Percentiles rank a stretch among this genome's conserved stretches.
phyloP scores from a whole-genome alignment of 2,113 vertebrate species.

The Platysternon megacephalum region DNA sequence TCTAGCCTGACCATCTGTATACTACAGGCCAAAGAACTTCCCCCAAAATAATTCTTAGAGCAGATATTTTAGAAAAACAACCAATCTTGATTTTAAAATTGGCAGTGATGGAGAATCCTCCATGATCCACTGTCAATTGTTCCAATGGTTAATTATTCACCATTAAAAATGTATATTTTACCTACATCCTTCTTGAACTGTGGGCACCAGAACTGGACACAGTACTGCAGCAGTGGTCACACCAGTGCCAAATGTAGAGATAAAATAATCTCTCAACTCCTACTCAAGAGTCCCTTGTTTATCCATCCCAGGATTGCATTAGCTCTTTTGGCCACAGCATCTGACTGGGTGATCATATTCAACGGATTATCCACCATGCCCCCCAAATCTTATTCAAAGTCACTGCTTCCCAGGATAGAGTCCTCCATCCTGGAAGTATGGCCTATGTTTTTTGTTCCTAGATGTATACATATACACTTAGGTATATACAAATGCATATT shows the following conservation, averaged over 20 bases:
- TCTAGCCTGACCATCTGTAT: neutral
- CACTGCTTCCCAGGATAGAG: neutral
- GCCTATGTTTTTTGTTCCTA: neutral
- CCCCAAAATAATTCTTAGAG: neutral
- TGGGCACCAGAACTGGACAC: too few relatives aligned
- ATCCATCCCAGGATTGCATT: neutral
- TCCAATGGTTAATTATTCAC: neutral
- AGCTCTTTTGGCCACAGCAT: neutral
- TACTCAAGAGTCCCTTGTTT: neutral
- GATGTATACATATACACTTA: neutral
- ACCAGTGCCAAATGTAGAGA: neutral
- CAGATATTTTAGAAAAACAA: neutral
- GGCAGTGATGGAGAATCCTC: too few relatives aligned
- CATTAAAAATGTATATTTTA: neutral
- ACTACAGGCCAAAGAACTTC: neutral
- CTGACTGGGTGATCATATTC: neutral
- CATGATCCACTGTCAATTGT: neutral
- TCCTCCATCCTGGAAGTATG: neutral
- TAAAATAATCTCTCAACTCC: neutral
- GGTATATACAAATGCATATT: neutral
- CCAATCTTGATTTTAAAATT: neutral
- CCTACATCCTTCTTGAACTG: neutral
- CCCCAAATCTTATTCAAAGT: neutral
- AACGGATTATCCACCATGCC: neutral
- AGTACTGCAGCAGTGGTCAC: neutral